Evolutionary conservation across 2,797 vertebrate genomes (phyloP).

Genomic region (Onychomys torridus): DNA sequence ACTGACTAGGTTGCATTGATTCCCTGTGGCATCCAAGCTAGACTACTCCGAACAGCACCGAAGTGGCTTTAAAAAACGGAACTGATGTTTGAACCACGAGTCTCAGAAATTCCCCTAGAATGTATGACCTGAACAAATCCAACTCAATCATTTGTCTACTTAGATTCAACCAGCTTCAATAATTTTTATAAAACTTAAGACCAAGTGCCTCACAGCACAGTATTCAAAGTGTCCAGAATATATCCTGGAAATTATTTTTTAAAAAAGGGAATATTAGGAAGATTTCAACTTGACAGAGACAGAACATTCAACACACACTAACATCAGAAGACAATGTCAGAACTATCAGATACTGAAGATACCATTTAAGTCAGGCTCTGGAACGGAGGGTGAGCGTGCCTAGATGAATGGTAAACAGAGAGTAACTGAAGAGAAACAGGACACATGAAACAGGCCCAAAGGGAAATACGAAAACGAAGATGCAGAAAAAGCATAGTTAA

Average conservation of each 20-base stretch:
- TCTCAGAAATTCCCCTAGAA: background rate
- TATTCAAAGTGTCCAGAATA: background rate
- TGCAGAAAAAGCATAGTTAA: background rate
- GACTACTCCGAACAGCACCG: background rate
- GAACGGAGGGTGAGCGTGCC: background rate
- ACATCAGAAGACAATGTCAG: background rate
- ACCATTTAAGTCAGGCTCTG: background rate
- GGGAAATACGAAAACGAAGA: constrained; percentile 21
- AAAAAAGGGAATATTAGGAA: background rate
- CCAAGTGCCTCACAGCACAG: background rate
- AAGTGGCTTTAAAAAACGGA: background rate
- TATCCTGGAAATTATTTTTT: background rate
- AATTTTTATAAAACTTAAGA: background rate
- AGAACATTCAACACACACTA: background rate
- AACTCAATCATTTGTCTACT: background rate
- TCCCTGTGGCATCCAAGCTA: background rate
- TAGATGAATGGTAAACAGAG: background rate
- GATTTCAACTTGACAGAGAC: background rate
- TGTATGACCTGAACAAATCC: background rate
- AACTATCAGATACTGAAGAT: background rate
- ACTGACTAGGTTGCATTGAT: background rate
- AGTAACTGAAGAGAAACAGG: background rate
- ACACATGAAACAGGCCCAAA: background rate
- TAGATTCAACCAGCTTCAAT: background rate
- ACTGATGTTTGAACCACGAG: background rate